These are phyloP conservation scores for Brienomyrus brachyistius DNA, from an alignment of 2,113 vertebrate species.

Conservation along the genomic window DNA sequence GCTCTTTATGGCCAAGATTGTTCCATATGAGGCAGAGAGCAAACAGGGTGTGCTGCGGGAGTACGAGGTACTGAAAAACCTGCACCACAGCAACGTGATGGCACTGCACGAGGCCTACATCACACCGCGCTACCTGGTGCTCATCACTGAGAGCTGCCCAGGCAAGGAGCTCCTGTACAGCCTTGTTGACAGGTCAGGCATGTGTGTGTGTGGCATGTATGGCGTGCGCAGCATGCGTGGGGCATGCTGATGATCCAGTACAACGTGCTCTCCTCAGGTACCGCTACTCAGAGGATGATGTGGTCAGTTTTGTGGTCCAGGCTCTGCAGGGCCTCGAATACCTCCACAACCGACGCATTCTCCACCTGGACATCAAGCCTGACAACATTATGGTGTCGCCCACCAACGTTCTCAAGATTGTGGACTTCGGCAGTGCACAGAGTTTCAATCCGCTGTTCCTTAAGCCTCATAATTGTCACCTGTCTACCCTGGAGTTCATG, in stretches of 20 bases:
- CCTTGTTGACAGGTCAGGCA: conserved; percentile 80
- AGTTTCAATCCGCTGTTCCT: conserved; percentile 86
- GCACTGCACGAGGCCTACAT: conserved; percentile 90
- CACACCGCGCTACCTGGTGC: conserved; percentile 92
- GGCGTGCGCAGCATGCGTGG: not conserved
- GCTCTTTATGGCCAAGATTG: conserved; percentile 91
- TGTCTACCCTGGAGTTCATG: conserved; percentile 91
- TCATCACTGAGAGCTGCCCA: conserved; percentile 84
- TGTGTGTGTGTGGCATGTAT: not conserved
- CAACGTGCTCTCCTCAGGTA: conserved; percentile 60
- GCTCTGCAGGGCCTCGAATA: conserved; percentile 91
- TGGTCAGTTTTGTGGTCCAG: conserved; percentile 82
- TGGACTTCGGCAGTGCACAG: conserved; percentile 91
- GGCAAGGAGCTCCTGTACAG: conserved; percentile 91
- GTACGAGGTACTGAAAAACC: conserved; percentile 86
- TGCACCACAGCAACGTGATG: conserved; percentile 90
- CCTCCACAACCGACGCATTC: conserved; percentile 75
- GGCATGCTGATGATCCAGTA: not conserved
- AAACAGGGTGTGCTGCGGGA: conserved; percentile 84
- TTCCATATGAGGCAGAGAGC: conserved; percentile 78
- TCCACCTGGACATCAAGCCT: conserved; percentile 93
- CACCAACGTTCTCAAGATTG: conserved; percentile 86
- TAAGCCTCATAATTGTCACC: conserved; percentile 73
- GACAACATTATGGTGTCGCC: conserved; percentile 83
- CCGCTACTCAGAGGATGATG: conserved; percentile 92